Evolutionary conservation across 2,888 invertebrate species (phyloP), one percentile per base, ranked within the genome.

Genomic region (Carpatolechia fugitivella): DNA sequence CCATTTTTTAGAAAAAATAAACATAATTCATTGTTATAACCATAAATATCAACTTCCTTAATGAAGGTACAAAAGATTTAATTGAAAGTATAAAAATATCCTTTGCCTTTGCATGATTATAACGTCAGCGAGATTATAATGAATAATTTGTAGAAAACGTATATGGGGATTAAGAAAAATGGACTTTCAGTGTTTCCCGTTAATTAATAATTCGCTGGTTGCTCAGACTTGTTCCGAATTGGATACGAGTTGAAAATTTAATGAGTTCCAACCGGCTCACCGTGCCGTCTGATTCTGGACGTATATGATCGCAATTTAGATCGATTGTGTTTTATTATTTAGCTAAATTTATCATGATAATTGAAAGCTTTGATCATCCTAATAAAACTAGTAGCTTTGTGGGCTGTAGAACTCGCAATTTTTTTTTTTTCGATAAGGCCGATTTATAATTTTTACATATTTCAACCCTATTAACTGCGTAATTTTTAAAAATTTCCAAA

Each of bases 171-270:
- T 65, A 70, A 70, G 69, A 78, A 78, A 76, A 78, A 77, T 69
- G 66, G 65, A 61, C 67, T 68, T 68, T 61, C 66, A 63, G 68
- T 71, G 69, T 73, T 72, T 64, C 68, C 67, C 74, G 73, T 77
- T 78, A 78, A 80, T 80, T 56, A 54, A 54, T 54, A 56, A 56
- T 60, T 56, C 60, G 68, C 70, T 68, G n/a, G n/a, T n/a, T 62
- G 65, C 69, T 69, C 72, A 69, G 74, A 66, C 70, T 60, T 69
- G 70, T 68, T 60, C 60, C 61, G 68, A 57, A 59, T 52, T 56
- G 56, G 60, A 69, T 68, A 62, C 58, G 61, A 61, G 59, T 47
- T 80, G 72, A 78, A 78, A 76, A 68, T 79, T 79, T 78, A 78
- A 80, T 77, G 79, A 77, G 70, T 66, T 68, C 63, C 62, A 57